These are phyloP conservation scores for Neolamprologus brichardi DNA, from an alignment of 2,113 vertebrate species.

Conservation along the genomic window DNA sequence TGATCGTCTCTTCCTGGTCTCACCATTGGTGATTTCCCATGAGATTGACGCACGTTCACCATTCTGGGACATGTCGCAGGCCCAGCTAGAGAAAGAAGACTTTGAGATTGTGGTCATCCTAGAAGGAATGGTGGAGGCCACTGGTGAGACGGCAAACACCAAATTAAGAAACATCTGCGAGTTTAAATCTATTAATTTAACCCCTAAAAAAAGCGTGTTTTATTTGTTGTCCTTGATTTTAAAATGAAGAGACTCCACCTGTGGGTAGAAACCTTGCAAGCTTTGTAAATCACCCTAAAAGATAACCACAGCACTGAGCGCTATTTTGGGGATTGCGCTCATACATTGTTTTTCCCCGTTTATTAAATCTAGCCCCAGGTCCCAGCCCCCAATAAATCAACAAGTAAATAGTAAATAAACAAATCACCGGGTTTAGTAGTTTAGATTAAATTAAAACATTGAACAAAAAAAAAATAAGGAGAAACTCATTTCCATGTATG, in stretches of 20 bases:
- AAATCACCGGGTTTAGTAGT: neutral
- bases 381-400: neutral
- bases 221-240: neutral
- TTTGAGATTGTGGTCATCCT: conserved; percentile 79
- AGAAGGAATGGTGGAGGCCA: conserved; percentile 79
- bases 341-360: neutral
- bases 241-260: neutral
- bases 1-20: conserved; percentile 77
- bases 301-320: accelerated
- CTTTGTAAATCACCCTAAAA: neutral
- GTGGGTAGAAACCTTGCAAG: neutral
- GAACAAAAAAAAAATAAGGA: neutral
- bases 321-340: neutral
- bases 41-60: conserved; percentile 69
- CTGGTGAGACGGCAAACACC: conserved; percentile 53
- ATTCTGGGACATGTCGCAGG: conserved; percentile 78
- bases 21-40: conserved; percentile 75
- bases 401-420: neutral
- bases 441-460: neutral
- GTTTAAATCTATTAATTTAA: neutral
- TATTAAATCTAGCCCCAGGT: neutral
- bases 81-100: conserved; percentile 78
- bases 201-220: neutral
- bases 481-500: neutral
- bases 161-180: neutral